phyloP scores from a whole-genome alignment of 1,140 invertebrate genomes.

The Magallana gigas region DNA sequence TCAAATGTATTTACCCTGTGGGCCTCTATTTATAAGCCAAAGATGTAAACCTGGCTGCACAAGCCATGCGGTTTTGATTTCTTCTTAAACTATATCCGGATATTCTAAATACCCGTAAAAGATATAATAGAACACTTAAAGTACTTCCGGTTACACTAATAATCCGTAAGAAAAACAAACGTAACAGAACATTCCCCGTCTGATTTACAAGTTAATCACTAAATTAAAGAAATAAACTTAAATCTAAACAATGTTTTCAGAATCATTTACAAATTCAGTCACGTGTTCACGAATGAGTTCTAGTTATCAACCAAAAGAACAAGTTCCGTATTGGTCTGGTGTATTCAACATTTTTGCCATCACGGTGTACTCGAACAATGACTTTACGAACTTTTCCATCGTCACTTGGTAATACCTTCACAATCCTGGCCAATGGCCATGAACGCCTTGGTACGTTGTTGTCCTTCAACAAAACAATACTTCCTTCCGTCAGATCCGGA shows the following conservation, averaged over 20 bases:
- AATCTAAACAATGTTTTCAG: too few relatives aligned
- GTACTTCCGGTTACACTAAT: too few relatives aligned
- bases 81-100: too few relatives aligned
- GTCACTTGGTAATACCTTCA: conserved; percentile 8
- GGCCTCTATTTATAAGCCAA: too few relatives aligned
- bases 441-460: conserved; percentile 43
- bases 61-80: too few relatives aligned
- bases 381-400: conserved; percentile 1
- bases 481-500: conserved; percentile 43
- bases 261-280: neutral
- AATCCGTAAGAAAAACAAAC: too few relatives aligned
- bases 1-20: too few relatives aligned
- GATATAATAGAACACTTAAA: too few relatives aligned
- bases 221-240: neutral
- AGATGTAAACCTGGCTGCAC: too few relatives aligned
- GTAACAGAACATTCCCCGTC: too few relatives aligned
- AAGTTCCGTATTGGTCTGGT: neutral
- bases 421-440: conserved; percentile 55
- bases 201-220: too few relatives aligned
- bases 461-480: conserved; percentile 52
- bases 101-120: too few relatives aligned
- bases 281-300: neutral
- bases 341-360: neutral
- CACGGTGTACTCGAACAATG: neutral
- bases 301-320: conserved; percentile 5